A percentile compares a stretch with the other conserved stretches of the same genome.
These are phyloP conservation scores for Stratiolaelaps scimitus DNA, from an alignment of 1,140 invertebrate species.

Conservation along the genomic window DNA sequence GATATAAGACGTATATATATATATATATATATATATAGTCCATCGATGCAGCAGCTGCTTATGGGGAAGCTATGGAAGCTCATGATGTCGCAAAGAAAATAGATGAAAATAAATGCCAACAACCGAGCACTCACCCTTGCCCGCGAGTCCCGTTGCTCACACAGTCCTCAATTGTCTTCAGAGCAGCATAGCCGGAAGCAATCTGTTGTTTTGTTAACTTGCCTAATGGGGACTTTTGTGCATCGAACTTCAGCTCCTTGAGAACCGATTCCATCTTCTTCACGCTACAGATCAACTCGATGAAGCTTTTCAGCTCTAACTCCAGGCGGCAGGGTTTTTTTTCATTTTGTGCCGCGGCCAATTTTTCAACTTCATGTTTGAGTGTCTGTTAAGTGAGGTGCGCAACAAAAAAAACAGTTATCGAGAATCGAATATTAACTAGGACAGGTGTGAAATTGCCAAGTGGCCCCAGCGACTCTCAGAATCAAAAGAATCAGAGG, in stretches of 20 bases:
- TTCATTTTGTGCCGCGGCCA: constrained; percentile 32
- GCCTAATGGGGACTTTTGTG: constrained; percentile 41
- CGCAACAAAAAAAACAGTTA: neutral
- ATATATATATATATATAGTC: too few relatives aligned
- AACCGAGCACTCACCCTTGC: constrained; percentile 34
- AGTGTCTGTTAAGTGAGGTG: constrained; percentile 29
- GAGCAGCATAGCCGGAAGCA: constrained; percentile 45
- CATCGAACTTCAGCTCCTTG: constrained; percentile 44
- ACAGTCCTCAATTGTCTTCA: constrained; percentile 45
- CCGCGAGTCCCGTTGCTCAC: constrained; percentile 34
- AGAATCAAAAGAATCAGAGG: too few relatives aligned
- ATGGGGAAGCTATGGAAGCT: too few relatives aligned
- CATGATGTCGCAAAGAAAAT: constrained; percentile 32
- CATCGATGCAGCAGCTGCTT: too few relatives aligned
- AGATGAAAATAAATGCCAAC: neutral
- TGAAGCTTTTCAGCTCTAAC: constrained; percentile 43
- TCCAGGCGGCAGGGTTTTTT: constrained; percentile 36
- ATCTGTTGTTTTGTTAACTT: constrained; percentile 49
- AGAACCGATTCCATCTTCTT: constrained; percentile 48
- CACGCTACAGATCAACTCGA: constrained; percentile 48
- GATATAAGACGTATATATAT: too few relatives aligned
- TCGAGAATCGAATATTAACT: neutral
- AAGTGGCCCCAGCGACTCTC: too few relatives aligned
- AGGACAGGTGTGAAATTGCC: too few relatives aligned
- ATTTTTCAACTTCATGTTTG: constrained; percentile 16